These are phyloP conservation scores for Prostheceraeus crozeri DNA, from an alignment of 2,888 invertebrate genomes.

Conservation along the genomic window DNA sequence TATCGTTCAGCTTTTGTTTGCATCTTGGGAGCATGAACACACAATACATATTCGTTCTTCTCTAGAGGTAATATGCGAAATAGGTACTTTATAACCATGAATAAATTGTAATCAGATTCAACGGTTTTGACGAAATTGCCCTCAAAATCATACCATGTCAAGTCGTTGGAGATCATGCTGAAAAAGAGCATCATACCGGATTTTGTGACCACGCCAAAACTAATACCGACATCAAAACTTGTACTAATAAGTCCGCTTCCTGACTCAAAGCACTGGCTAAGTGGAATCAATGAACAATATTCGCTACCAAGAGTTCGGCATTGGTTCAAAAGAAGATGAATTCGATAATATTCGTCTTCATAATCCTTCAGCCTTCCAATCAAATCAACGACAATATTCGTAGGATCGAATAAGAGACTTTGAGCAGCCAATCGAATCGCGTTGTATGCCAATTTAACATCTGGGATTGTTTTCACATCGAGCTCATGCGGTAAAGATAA, in stretches of 20 bases:
- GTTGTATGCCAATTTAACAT: slow-evolving; percentile 24
- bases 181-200: neutral
- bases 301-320: neutral
- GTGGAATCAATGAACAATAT: neutral
- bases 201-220: neutral
- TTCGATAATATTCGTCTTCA: neutral
- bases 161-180: neutral
- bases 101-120: too few relatives aligned
- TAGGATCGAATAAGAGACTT: slow-evolving; percentile 26
- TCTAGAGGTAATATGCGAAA: too few relatives aligned
- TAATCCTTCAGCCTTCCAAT: neutral
- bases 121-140: neutral
- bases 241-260: neutral
- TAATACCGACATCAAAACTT: neutral
- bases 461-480: slow-evolving; percentile 1
- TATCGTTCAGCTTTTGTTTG: too few relatives aligned
- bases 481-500: slow-evolving; percentile 10
- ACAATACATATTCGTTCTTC: too few relatives aligned
- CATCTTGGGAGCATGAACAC: too few relatives aligned
- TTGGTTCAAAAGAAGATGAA: neutral
- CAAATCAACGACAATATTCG: neutral
- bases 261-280: neutral
- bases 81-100: too few relatives aligned
- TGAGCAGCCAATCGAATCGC: slow-evolving; percentile 21
- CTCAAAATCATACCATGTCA: slow-evolving; percentile 14